Percentiles rank a stretch among this genome's conserved stretches.
phyloP scores from a whole-genome alignment of 1,140 invertebrate species.

The Micrasema longulum region DNA sequence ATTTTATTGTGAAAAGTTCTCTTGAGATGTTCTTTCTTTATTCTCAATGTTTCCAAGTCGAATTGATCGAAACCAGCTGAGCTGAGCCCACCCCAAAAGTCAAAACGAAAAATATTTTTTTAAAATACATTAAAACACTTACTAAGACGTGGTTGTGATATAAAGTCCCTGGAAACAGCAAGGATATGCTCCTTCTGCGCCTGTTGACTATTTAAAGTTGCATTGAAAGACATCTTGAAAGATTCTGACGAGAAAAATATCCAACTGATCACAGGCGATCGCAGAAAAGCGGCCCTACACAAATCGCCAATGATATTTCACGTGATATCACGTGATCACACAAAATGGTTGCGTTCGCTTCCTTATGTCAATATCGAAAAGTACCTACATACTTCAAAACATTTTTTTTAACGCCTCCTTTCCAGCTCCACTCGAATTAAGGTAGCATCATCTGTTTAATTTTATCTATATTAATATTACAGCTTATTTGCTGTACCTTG shows the following conservation, averaged over 20 bases:
- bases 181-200: slow-evolving; percentile 85
- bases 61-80: slow-evolving; percentile 46
- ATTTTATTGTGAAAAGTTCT: too few species aligned
- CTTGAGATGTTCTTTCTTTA: background rate
- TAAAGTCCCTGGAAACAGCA: slow-evolving; percentile 95
- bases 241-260: slow-evolving; percentile 25
- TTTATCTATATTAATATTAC: too few species aligned
- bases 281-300: slow-evolving; percentile 17
- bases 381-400: too few species aligned
- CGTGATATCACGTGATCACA: slow-evolving; percentile 50
- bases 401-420: too few species aligned
- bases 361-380: too few species aligned
- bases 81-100: slow-evolving; percentile 39
- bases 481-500: too few species aligned
- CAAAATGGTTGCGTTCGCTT: slow-evolving; percentile 28
- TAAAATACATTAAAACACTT: slow-evolving; percentile 65
- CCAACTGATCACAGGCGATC: slow-evolving; percentile 20
- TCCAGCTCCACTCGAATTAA: too few species aligned
- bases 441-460: too few species aligned
- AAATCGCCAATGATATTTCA: slow-evolving; percentile 41
- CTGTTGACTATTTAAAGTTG: slow-evolving; percentile 50
- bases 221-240: slow-evolving; percentile 44
- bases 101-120: slow-evolving; percentile 33
- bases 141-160: slow-evolving; percentile 97
- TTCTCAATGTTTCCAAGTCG: background rate